Conservation (phyloP, 2,797 vertebrate species). For the Oryzias sinensis region DNA sequence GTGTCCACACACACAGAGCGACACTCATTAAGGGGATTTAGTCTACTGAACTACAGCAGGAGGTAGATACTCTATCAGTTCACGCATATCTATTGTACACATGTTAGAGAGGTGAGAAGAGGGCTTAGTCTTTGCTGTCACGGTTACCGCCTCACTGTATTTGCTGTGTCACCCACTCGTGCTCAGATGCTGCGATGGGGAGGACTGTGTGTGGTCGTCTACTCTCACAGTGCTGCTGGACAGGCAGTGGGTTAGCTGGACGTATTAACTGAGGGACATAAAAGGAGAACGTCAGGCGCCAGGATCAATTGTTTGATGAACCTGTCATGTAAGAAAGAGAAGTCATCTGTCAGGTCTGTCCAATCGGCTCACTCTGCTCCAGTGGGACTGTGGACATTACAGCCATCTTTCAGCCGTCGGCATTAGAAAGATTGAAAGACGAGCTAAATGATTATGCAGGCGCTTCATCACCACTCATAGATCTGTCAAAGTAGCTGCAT, state of each 20-base stretch:
- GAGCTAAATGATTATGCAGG: conserved; percentile 5
- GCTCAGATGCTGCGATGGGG: conserved; percentile 20
- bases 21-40: conserved; percentile 18
- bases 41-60: conserved; percentile 45
- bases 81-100: conserved; percentile 17
- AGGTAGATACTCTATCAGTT: conserved; percentile 40
- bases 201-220: conserved; percentile 21
- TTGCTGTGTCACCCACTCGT: conserved; percentile 3
- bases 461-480: conserved; percentile 1
- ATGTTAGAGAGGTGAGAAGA: conserved; percentile 23
- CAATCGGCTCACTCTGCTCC: conserved; percentile 16
- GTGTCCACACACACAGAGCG: conserved; percentile 6
- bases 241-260: conserved; percentile 17
- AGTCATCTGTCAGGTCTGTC: conserved; percentile 16
- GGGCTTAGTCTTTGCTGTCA: conserved; percentile 19
- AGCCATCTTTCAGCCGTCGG: conserved; percentile 22
- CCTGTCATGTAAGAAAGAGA: conserved; percentile 21
- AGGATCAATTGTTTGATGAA: conserved; percentile 23
- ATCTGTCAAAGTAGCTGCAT: neutral
- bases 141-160: conserved; percentile 11
- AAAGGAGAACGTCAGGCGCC: conserved; percentile 25
- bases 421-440: conserved; percentile 31
- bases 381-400: conserved; percentile 20
- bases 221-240: conserved; percentile 9
- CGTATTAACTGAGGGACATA: conserved; percentile 8